Evolutionary conservation across 1,140 invertebrate species (phyloP).

Genomic region (Micrasema minimum): DNA sequence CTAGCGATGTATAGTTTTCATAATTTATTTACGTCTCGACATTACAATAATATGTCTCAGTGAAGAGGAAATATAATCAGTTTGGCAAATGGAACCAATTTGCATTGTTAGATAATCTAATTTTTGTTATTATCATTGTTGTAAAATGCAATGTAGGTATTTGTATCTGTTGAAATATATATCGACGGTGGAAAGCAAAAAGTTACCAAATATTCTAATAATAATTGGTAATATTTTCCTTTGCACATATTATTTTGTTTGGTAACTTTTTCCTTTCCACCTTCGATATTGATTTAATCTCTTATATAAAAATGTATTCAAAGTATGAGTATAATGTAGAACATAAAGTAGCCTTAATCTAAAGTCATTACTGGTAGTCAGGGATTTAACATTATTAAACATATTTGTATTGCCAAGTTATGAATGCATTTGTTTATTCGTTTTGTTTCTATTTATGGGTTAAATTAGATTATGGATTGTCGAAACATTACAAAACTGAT

Average conservation of each 20-base stretch:
- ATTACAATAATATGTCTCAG: not conserved
- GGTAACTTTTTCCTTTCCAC: too few species aligned
- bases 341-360: not conserved
- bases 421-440: conserved; percentile 2
- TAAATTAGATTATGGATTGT: not conserved
- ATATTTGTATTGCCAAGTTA: not conserved
- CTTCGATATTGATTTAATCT: too few species aligned
- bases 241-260: too few species aligned
- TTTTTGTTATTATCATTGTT: not conserved
- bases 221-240: too few species aligned
- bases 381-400: not conserved
- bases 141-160: not conserved
- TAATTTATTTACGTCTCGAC: conserved; percentile 3
- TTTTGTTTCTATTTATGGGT: not conserved
- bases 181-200: too few species aligned
- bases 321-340: too few species aligned
- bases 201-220: too few species aligned
- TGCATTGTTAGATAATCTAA: too few species aligned
- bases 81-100: too few species aligned
- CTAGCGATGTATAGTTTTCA: conserved; percentile 9
- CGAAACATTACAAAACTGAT: not conserved
- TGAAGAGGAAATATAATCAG: conserved; percentile 6
- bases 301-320: too few species aligned
- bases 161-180: too few species aligned
- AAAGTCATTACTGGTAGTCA: conserved; percentile 4